Evolutionary conservation across 2,888 invertebrate genomes (phyloP).

Genomic region (Cosmorhoe ocellata): DNA sequence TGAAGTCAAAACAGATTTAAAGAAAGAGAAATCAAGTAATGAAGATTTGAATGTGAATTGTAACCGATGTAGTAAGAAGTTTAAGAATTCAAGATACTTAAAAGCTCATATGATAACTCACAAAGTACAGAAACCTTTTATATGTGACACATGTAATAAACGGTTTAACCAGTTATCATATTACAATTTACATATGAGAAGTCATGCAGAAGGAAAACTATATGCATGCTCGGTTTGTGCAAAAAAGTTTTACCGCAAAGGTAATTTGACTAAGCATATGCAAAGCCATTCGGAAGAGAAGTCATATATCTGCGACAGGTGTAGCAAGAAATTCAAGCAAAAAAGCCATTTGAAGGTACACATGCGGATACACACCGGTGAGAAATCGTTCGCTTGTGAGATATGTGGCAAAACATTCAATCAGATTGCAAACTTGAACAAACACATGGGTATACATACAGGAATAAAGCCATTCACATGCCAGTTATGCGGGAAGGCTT

Average conservation of each 20-base stretch:
- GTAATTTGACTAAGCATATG: constrained; percentile 6
- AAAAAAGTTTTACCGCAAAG: constrained; percentile 3
- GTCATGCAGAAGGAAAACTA: background rate
- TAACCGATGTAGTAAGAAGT: constrained; percentile 2
- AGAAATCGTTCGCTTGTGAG: constrained; percentile 10
- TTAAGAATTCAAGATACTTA: constrained; percentile 1
- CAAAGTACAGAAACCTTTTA: background rate
- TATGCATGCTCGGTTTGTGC: constrained; percentile 2
- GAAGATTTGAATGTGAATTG: background rate
- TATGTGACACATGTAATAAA: constrained; percentile 4
- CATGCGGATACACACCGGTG: constrained; percentile 11
- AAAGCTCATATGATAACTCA: constrained; percentile 9
- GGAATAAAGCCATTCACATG: constrained; percentile 10
- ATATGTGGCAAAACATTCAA: constrained; percentile 11
- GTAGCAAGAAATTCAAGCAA: constrained; percentile 12
- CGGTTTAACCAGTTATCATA: background rate
- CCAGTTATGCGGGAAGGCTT: constrained; percentile 1
- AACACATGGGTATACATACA: constrained; percentile 11
- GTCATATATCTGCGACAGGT: constrained; percentile 9
- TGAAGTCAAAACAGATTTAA: background rate
- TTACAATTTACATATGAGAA: background rate
- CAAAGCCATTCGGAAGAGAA: constrained; percentile 5
- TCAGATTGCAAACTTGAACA: constrained; percentile 13
- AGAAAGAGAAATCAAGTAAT: background rate
- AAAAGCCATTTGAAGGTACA: constrained; percentile 10